Conservation (phyloP, 2,113 vertebrate species). For the Lycocorax pyrrhopterus region DNA sequence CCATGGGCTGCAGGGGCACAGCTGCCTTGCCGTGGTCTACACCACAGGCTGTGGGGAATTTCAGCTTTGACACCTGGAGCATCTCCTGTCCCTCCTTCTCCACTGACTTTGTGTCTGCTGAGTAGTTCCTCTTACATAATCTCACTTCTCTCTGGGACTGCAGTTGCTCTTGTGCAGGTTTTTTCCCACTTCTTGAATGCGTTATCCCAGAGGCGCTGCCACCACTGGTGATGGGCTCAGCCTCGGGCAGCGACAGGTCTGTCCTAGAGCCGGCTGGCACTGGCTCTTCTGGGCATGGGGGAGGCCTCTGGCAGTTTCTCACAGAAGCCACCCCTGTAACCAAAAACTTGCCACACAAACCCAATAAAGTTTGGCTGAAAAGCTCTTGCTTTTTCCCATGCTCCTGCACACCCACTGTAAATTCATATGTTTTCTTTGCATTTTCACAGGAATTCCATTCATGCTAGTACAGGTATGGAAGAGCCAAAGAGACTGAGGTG, state of each 20-base stretch:
- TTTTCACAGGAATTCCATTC: background rate
- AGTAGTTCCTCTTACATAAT: background rate
- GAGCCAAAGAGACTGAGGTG: background rate
- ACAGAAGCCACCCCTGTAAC: background rate
- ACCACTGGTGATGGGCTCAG: fast-evolving
- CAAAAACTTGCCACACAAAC: background rate
- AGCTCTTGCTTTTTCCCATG: background rate
- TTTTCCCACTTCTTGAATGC: background rate
- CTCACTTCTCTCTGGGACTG: background rate
- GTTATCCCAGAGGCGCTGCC: background rate
- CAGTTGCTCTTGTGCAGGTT: background rate
- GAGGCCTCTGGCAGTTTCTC: background rate
- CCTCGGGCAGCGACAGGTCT: fast-evolving
- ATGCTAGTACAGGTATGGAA: background rate
- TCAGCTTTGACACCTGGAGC: fast-evolving
- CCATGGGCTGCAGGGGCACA: background rate
- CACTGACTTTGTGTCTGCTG: background rate
- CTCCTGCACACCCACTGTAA: no score
- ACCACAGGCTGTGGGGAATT: fast-evolving
- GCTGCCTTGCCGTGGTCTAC: background rate
- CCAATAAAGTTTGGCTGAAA: background rate
- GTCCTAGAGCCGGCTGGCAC: fast-evolving
- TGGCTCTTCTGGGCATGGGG: fast-evolving
- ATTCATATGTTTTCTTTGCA: fast-evolving
- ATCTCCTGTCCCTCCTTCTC: background rate